These are phyloP conservation scores for Pimpla rufipes DNA, from an alignment of 2,888 invertebrate genomes.

Conservation along the genomic window DNA sequence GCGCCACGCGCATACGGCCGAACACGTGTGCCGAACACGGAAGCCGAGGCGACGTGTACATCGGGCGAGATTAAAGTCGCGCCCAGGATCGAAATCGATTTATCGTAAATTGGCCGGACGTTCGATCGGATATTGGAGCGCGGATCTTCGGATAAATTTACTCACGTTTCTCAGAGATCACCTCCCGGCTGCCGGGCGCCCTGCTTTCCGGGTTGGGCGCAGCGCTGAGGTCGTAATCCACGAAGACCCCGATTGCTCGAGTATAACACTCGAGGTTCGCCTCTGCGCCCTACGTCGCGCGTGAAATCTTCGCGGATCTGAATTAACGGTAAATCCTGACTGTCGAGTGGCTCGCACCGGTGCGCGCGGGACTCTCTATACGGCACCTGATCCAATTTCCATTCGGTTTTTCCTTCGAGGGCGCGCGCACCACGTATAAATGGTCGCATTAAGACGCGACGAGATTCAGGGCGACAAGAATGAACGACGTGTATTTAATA, in stretches of 20 bases:
- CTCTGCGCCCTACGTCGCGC: neutral
- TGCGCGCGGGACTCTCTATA: neutral
- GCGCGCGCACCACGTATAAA: slow-evolving; percentile 39
- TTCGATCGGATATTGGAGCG: slow-evolving; percentile 55
- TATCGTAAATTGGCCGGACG: slow-evolving; percentile 54
- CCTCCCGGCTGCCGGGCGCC: slow-evolving; percentile 1
- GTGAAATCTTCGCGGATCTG: slow-evolving; percentile 54
- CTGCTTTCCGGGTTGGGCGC: slow-evolving; percentile 21
- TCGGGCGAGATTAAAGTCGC: slow-evolving; percentile 18
- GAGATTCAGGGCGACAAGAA: slow-evolving; percentile 11
- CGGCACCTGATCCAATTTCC: slow-evolving; percentile 57
- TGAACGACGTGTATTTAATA: neutral
- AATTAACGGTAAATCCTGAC: slow-evolving; percentile 66
- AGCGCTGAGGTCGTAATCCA: slow-evolving; percentile 59
- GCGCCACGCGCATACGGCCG: neutral
- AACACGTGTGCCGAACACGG: neutral
- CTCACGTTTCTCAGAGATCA: slow-evolving; percentile 48
- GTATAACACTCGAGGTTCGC: slow-evolving; percentile 45
- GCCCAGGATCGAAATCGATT: slow-evolving; percentile 51
- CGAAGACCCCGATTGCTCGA: slow-evolving; percentile 57
- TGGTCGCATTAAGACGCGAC: slow-evolving; percentile 30
- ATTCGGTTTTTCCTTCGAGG: slow-evolving; percentile 46
- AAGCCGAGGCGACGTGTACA: neutral
- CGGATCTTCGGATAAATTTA: slow-evolving; percentile 60
- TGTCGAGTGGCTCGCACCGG: slow-evolving; percentile 29